Conservation (phyloP, 2,797 vertebrate species). For the Percopsis omiscomaycus region DNA sequence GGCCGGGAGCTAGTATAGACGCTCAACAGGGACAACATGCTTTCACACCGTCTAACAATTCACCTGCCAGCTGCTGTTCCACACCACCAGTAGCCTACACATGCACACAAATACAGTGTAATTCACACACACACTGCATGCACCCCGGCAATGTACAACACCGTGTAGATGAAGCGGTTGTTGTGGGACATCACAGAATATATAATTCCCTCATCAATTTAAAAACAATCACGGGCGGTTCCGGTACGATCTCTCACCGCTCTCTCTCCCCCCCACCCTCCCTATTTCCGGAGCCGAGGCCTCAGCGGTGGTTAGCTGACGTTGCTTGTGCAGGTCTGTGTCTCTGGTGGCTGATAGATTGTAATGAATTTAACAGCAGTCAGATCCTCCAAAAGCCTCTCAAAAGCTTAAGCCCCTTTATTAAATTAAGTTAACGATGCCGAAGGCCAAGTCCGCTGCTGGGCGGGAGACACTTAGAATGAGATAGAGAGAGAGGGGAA, state of each 20-base stretch:
- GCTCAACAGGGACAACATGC: conserved; percentile 19
- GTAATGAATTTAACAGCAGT: conserved; percentile 83
- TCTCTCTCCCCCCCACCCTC: conserved; percentile 3
- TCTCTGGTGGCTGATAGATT: conserved; percentile 82
- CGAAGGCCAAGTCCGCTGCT: conserved; percentile 74
- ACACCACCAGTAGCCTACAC: neutral
- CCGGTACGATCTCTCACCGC: conserved; percentile 19
- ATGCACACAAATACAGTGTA: neutral
- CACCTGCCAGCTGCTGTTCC: conserved; percentile 20
- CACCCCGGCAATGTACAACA: conserved; percentile 1
- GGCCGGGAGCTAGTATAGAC: neutral
- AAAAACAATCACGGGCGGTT: conserved; percentile 47
- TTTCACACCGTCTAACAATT: conserved; percentile 48
- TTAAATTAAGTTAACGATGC: conserved; percentile 83
- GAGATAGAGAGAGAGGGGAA: conserved; percentile 19
- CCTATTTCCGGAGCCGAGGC: conserved; percentile 2
- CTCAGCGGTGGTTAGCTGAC: conserved; percentile 51
- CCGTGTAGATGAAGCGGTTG: conserved; percentile 18
- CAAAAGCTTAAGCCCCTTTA: conserved; percentile 82
- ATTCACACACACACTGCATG: conserved; percentile 16
- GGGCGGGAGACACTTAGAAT: conserved; percentile 34
- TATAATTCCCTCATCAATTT: conserved; percentile 31
- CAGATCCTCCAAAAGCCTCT: conserved; percentile 82
- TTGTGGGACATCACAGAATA: conserved; percentile 29
- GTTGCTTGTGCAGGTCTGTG: conserved; percentile 58